Evolutionary conservation across 2,888 invertebrate species (phyloP), one percentile per base, ranked within the genome.

Genomic region (Conops quadrifasciatus): DNA sequence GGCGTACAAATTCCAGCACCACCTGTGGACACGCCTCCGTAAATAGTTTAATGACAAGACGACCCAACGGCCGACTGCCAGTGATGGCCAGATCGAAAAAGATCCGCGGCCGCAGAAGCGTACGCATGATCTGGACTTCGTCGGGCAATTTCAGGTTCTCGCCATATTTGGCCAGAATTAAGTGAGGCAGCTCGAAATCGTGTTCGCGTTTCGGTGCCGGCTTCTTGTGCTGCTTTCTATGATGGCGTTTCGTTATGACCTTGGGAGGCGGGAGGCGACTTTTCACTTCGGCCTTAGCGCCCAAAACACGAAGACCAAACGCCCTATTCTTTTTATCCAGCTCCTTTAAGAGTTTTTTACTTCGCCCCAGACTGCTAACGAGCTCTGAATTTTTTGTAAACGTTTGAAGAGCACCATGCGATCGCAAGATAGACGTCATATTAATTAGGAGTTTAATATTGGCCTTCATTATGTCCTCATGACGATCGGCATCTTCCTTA

Each of bases 1-100:
- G 69, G 51, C 80, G 78, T 71, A 85, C 78, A 30, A 85, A 81
- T 53, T 83, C 80, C 5, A 82, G 71, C 1, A 82, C 82, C 0
- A 84, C 78, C 62, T 80, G 79, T 0, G 85, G 85, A 67, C 83
- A 84, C 15, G 83, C 81, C 75, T 85, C 85, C 3, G 81, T 82
- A 71, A 79, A 85, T 2, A 85, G 76, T 59, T 82, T 80, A 49
- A 85, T 78, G 2, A 76, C 68, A 13, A 85, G 70, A 2, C 84
- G 80, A 0, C 82, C 83, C 43, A 78, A 58, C 3, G 78, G 76
- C 4, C 78, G 78, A 0, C 76, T 74, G 15, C 74, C 75, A 0
- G 73, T 73, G 15, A 80, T 77, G 11, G 75, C 77, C 2, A 85
- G 9, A 64, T 85, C 83, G 21, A 85, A 59, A 45, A 75, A 85